phyloP scores from a whole-genome alignment of 1,140 invertebrate genomes.

The Adelges cooleyi region DNA sequence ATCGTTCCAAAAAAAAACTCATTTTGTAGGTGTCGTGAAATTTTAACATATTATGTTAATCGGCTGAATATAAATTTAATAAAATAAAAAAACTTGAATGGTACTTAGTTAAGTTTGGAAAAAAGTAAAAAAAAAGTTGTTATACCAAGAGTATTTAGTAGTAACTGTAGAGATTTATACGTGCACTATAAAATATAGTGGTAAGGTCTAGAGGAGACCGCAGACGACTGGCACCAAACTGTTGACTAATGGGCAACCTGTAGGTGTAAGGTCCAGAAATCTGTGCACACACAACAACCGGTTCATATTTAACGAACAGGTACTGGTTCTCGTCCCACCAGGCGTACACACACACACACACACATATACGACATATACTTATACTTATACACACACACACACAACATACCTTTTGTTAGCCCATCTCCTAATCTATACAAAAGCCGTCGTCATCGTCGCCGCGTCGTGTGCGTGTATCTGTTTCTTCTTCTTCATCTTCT shows the following conservation, averaged over 20 bases:
- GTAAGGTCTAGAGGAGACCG: neutral
- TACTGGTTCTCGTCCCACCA: slow-evolving; percentile 27
- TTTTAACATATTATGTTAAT: no score
- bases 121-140: neutral
- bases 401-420: slow-evolving; percentile 26
- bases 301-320: slow-evolving; percentile 27
- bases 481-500: neutral
- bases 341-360: neutral
- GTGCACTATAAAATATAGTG: no score
- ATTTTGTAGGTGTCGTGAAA: no score
- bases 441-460: neutral
- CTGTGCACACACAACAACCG: slow-evolving; percentile 22
- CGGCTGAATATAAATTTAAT: no score
- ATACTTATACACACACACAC: neutral
- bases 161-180: neutral
- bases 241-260: slow-evolving; percentile 27
- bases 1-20: no score
- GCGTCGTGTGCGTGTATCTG: neutral
- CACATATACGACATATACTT: neutral
- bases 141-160: neutral
- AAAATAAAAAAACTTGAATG: no score
- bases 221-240: slow-evolving; percentile 27
- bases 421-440: slow-evolving; percentile 21
- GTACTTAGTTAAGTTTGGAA: neutral
- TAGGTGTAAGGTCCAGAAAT: slow-evolving; percentile 28